Conservation (phyloP, 2,888 invertebrate species). For the Drosophila infuscata region DNA sequence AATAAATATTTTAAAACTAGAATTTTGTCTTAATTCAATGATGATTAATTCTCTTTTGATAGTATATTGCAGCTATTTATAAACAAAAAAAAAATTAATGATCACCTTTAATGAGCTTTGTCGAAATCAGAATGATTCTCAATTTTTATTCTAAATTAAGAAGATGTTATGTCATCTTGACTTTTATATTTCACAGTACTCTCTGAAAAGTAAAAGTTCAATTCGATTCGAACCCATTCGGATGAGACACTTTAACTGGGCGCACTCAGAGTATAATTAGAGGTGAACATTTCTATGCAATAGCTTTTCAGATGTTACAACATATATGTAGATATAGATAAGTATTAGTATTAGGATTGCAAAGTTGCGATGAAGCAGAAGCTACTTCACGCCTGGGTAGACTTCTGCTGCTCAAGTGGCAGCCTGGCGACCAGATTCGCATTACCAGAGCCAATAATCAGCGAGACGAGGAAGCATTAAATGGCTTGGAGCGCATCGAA, state of each 20-base stretch:
- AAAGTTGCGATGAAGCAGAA: conserved; percentile 4
- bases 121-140: neutral
- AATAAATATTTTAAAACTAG: conserved; percentile 6
- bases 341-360: conserved; percentile 4
- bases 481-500: conserved; percentile 49
- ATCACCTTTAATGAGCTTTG: neutral
- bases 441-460: conserved; percentile 24
- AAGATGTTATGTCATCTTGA: neutral
- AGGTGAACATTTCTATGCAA: neutral
- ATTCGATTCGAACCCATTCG: neutral
- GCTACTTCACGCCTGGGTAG: conserved; percentile 31
- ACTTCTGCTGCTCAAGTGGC: conserved; percentile 7
- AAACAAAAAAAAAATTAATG: neutral
- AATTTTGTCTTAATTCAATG: neutral
- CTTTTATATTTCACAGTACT: conserved; percentile 7
- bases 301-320: conserved; percentile 11
- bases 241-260: neutral
- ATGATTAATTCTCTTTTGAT: neutral
- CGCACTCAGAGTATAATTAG: neutral
- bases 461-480: conserved; percentile 58
- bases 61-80: neutral
- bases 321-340: neutral
- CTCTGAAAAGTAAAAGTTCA: neutral
- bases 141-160: neutral
- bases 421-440: conserved; percentile 19